Base-by-base conservation (phyloP, 2,797 vertebrate species). In the Macroramphosus scolopax region DNA sequence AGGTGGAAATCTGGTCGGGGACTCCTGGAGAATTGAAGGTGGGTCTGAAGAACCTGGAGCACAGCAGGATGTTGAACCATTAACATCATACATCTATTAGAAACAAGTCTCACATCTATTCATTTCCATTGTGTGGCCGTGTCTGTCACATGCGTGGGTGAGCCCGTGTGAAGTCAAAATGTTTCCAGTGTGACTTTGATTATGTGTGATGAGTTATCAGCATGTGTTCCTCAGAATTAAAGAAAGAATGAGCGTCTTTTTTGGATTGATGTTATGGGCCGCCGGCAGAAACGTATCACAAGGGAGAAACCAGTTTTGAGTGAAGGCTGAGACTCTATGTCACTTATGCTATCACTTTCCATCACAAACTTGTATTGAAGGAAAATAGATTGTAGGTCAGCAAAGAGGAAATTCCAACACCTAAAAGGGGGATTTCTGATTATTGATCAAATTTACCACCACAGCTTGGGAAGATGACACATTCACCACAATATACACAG, bases 1-100 rank as follows among this genome's bases (percentile, higher is more conserved):
- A 20, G 94, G 92, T 0, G 94, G 91, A 44, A 88, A 92, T 82
- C 85, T 90, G 42, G 93, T 97, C 51, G 95, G 92, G 1, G 89
- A 89, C 77, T 92, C 90, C 87, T 92, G 90, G 42, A 91, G 81
- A 1, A 63, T 70, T 61, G 91, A 87, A 64, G 87, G 87, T 34
- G 92, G 80, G 11, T 93, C 93, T 72, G 89, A 91, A 10, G 93
- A 89, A 87, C 89, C 95, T 98, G 86, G 35, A 77, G 81, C 48
- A 74, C 85, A 69, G 14, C 68, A 58, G 30, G 30, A 49, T 11
- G 7, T 14, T 5, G 10, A 24, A 31, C 24, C 20, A 33, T 24
- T 14, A 14, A 29, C 24, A 22, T 22, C 3, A 6, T 22, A 22
- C 20, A 22, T 22, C 20, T 11, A 9, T 32, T 7, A 43, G 20